These are phyloP conservation scores for Malacoctenus gilli DNA, from an alignment of 2,797 vertebrate species.

Conservation along the genomic window DNA sequence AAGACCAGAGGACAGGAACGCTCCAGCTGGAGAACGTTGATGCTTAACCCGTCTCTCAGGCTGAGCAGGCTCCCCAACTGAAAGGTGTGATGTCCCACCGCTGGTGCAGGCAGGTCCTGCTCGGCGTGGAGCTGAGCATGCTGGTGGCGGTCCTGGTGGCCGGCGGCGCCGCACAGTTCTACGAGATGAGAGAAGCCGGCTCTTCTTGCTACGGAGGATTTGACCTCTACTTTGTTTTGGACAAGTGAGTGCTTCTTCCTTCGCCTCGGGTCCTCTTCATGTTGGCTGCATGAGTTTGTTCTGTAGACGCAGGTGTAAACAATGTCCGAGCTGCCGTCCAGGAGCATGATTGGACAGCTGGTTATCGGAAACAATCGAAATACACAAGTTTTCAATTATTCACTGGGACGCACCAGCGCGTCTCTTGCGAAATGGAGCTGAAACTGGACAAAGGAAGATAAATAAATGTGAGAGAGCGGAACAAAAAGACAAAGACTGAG, in stretches of 20 bases:
- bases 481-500: too few species aligned
- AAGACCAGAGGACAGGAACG: neutral
- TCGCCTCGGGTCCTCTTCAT: neutral
- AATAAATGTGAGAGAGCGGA: too few species aligned
- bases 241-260: conserved; percentile 91
- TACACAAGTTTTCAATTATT: neutral
- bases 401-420: too few species aligned
- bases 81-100: conserved; percentile 69
- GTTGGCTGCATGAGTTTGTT: conserved; percentile 26
- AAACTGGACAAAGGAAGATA: too few species aligned
- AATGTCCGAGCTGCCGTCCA: conserved; percentile 6
- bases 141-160: conserved; percentile 77
- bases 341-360: neutral
- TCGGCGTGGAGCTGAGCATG: conserved; percentile 71
- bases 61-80: conserved; percentile 27
- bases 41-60: conserved; percentile 18
- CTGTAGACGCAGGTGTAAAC: conserved; percentile 43
- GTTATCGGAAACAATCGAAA: neutral
- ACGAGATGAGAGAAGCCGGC: conserved; percentile 81
- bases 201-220: conserved; percentile 98
- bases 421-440: too few species aligned
- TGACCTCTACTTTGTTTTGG: conserved; percentile 97
- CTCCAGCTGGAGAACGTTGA: conserved; percentile 20
- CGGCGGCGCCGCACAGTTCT: conserved; percentile 79
- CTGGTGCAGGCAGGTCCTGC: conserved; percentile 69